These are phyloP conservation scores for Caiman crocodilus DNA, from an alignment of 2,797 vertebrate species.

Conservation along the genomic window DNA sequence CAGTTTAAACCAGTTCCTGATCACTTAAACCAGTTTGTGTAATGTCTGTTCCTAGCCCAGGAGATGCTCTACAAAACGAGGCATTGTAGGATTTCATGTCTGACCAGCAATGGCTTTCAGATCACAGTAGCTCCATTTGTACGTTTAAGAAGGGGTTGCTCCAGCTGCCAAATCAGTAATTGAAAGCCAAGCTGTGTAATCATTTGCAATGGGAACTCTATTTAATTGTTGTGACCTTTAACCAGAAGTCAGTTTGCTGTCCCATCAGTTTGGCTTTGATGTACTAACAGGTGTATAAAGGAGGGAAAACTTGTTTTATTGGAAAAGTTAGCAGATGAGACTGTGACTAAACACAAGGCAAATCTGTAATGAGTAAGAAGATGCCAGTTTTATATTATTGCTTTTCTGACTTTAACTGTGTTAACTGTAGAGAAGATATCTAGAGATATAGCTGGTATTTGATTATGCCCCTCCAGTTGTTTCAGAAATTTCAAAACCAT, in stretches of 20 bases:
- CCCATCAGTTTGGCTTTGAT: neutral
- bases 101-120: neutral
- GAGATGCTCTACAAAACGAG: neutral
- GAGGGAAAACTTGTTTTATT: neutral
- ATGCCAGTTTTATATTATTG: neutral
- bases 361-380: constrained; percentile 15
- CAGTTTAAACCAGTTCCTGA: no score
- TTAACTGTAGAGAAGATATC: neutral
- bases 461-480: neutral
- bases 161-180: accelerated
- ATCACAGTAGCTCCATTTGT: neutral
- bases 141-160: neutral
- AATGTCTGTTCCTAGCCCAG: no score
- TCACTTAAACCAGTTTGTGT: no score
- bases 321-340: neutral
- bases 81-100: neutral
- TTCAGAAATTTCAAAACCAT: neutral
- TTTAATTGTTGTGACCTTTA: neutral
- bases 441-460: neutral
- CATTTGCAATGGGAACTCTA: neutral
- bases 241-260: neutral
- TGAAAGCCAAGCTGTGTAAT: neutral
- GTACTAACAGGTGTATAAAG: neutral
- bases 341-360: neutral
- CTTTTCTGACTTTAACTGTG: neutral